Conservation (phyloP, 2,113 vertebrate genomes). For the Thamnophis sirtalis region DNA sequence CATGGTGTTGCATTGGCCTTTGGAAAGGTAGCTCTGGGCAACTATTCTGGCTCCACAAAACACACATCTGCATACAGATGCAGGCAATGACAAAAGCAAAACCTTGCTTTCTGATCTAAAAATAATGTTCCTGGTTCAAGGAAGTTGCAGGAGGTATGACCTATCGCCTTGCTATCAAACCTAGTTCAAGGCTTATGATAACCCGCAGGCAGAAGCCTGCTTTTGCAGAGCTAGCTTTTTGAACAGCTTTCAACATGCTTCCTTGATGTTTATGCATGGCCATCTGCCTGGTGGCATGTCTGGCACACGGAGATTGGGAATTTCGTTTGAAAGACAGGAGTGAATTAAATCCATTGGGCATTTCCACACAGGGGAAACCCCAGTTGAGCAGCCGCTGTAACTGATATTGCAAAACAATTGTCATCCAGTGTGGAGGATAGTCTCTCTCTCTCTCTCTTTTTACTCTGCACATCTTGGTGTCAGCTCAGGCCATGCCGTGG, state of each 20-base stretch:
- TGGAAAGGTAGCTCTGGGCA: background rate
- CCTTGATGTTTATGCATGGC: background rate
- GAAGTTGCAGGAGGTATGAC: background rate
- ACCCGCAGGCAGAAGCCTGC: background rate
- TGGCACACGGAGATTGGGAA: background rate
- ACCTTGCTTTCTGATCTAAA: background rate
- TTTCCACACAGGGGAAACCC: constrained; percentile 15
- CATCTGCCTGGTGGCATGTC: background rate
- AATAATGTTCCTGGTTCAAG: background rate
- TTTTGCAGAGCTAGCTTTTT: background rate
- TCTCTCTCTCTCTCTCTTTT: constrained; percentile 50
- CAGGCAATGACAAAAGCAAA: background rate
- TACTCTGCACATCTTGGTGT: constrained; percentile 55
- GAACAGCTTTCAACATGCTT: background rate
- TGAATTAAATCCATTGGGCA: constrained; percentile 1
- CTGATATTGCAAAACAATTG: constrained; percentile 40
- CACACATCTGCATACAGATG: background rate
- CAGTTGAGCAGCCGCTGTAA: constrained; percentile 34
- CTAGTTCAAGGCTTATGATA: background rate
- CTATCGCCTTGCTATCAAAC: background rate
- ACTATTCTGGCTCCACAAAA: background rate
- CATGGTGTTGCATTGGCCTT: background rate
- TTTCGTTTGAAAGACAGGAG: background rate
- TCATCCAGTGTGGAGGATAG: constrained; percentile 45
- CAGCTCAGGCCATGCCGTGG: constrained; percentile 28